These are phyloP conservation scores for Clarias platycephalus DNA, from an alignment of 2,797 vertebrate genomes.

Conservation along the genomic window DNA sequence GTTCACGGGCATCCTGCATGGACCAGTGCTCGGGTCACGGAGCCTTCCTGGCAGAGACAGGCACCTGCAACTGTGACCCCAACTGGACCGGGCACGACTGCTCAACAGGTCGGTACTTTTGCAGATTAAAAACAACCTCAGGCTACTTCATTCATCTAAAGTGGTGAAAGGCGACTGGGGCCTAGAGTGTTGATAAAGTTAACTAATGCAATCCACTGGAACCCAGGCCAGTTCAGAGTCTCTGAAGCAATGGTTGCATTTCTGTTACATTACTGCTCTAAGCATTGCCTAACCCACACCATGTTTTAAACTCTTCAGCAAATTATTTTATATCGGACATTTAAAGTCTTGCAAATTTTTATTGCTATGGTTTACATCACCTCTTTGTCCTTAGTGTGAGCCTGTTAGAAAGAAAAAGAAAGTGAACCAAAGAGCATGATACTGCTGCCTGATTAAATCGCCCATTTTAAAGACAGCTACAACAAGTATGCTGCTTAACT, in stretches of 20 bases:
- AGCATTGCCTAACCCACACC: background rate
- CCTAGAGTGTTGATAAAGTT: background rate
- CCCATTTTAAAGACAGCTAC: background rate
- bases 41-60: conserved; percentile 84
- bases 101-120: conserved; percentile 82
- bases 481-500: background rate
- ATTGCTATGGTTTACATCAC: too few relatives aligned
- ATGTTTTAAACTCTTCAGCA: background rate
- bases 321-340: background rate
- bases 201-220: background rate
- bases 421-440: background rate
- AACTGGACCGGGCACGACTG: conserved; percentile 96
- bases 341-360: background rate
- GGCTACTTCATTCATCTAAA: background rate
- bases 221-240: background rate
- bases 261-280: background rate
- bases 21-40: conserved; percentile 97
- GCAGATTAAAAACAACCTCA: background rate
- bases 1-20: conserved; percentile 89
- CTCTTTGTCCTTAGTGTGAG: too few relatives aligned
- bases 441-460: background rate
- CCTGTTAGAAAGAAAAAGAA: background rate
- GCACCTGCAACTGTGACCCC: conserved; percentile 92
- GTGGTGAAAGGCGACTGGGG: background rate
- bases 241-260: background rate